Base-by-base conservation (phyloP, 92 coral and sea anemone genomes). In the Zoanthus sansibaricus region DNA sequence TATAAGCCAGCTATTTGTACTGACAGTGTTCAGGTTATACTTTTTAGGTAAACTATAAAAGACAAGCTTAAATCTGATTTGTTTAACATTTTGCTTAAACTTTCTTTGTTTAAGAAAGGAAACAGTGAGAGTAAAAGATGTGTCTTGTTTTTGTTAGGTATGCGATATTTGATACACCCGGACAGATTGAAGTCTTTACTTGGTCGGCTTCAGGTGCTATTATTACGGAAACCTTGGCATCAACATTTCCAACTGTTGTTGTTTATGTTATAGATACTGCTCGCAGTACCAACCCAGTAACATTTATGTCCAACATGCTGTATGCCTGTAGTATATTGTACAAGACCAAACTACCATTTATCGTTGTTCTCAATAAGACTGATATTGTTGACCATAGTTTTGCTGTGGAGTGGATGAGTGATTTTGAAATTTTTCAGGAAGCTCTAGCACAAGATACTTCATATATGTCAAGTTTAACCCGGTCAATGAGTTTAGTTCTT, bases 131-230 rank as follows among this genome's bases (percentile, higher is more conserved):
- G 42, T 37, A 37, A 37, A 0, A 37, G 42, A 37, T 37, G 42
- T 67, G 16, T 20, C 45, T 56, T 20, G 67, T 16, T 58, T n/a
- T 46, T 75, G 54, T 42, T 73, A 96, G 99, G 84, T 93, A 93
- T 92, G 98, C 98, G 6, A 87, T 96, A 18, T 96, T 96, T 92
- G 99, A 96, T 71, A 96, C 99, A 8, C 99, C 99, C 46, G 99
- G 99, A 9, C 99, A 96, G 91, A 96, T 96, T 54, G 99, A 96
- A 82, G 99, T 96, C 16, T 96, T 96, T 85, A 96, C 99, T 11
- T 96, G 99, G 99, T 96, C 99, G 54, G 99, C 99, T 9, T 96
- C 99, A 7, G 99, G 99, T 16, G 91, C 96, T 17, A 96, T 96
- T 11, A 96, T 96, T 21, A 96, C 99, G 10, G 99, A 94, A 67